A percentile compares a stretch with the other conserved stretches of the same genome.
These are phyloP conservation scores for Ceraclea dissimilis DNA, from an alignment of 2,888 invertebrate genomes.

Conservation along the genomic window DNA sequence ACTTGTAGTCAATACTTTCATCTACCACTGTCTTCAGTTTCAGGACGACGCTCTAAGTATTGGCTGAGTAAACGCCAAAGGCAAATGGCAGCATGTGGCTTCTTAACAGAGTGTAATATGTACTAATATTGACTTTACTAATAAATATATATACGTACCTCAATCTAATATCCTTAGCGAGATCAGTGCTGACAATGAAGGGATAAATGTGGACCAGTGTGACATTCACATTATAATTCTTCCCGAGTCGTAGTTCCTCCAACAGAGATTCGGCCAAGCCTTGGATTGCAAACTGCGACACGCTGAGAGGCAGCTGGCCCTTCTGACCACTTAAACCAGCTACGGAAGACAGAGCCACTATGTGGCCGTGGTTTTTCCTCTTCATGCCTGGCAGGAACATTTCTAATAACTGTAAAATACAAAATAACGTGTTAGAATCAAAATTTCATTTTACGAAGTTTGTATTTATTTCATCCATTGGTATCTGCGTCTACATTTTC, in stretches of 20 bases:
- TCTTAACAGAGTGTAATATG: no score
- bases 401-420: conserved; percentile 46
- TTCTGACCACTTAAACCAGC: conserved; percentile 53
- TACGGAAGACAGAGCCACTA: conserved; percentile 54
- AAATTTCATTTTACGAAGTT: no score
- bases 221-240: conserved; percentile 49
- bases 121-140: no score
- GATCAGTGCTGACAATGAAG: conserved; percentile 49
- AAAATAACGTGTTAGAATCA: no score
- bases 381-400: conserved; percentile 56
- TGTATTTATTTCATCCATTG: no score
- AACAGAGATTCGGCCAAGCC: conserved; percentile 56
- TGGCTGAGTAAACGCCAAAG: no score
- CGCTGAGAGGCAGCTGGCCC: conserved; percentile 52
- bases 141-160: no score
- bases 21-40: no score
- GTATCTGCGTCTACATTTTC: no score
- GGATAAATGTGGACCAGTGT: conserved; percentile 57
- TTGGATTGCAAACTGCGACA: conserved; percentile 59
- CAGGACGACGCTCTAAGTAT: no score
- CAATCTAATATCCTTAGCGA: conserved; percentile 47
- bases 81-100: no score
- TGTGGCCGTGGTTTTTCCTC: conserved; percentile 49
- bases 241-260: conserved; percentile 52
- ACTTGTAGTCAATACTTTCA: no score